A percentile compares a stretch with the other conserved stretches of the same genome.
Conservation (phyloP, 2,888 invertebrate genomes). For the Oxystoma pomonae region DNA sequence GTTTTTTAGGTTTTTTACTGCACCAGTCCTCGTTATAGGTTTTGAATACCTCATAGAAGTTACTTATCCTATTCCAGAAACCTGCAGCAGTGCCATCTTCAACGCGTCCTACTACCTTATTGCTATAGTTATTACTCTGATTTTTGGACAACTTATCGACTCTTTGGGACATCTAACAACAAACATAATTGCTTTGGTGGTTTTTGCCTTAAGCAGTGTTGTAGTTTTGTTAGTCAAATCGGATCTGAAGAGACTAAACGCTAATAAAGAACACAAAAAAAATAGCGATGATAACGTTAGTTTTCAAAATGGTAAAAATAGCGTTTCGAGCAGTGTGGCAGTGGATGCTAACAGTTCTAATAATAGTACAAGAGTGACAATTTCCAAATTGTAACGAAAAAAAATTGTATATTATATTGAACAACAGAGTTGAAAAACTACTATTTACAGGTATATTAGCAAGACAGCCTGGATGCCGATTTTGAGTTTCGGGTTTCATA, state of each 20-base stretch:
- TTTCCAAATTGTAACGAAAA: too few species aligned
- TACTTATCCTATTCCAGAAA: slow-evolving; percentile 93
- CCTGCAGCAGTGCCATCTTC: slow-evolving; percentile 86
- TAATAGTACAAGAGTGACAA: too few species aligned
- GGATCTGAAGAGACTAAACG: slow-evolving; percentile 31
- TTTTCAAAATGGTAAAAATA: background rate
- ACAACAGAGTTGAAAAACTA: too few species aligned
- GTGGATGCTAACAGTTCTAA: too few species aligned
- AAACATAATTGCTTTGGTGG: slow-evolving; percentile 22
- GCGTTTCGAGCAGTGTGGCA: background rate
- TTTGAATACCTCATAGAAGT: slow-evolving; percentile 95
- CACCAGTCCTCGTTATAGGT: slow-evolving; percentile 90
- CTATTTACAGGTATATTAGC: too few species aligned
- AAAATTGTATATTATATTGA: too few species aligned
- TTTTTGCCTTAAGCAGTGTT: slow-evolving; percentile 23
- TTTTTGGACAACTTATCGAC: slow-evolving; percentile 29
- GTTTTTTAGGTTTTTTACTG: slow-evolving; percentile 86
- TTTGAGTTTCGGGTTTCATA: too few species aligned
- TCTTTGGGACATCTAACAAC: slow-evolving; percentile 29
- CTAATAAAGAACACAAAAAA: slow-evolving; percentile 13
- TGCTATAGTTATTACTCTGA: slow-evolving; percentile 31
- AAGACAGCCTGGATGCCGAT: too few species aligned
- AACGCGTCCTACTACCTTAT: slow-evolving; percentile 62
- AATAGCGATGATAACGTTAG: background rate
- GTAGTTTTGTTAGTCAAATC: slow-evolving; percentile 28